Base-by-base conservation (phyloP, 2,797 vertebrate genomes). In the Babyrousa celebensis region DNA sequence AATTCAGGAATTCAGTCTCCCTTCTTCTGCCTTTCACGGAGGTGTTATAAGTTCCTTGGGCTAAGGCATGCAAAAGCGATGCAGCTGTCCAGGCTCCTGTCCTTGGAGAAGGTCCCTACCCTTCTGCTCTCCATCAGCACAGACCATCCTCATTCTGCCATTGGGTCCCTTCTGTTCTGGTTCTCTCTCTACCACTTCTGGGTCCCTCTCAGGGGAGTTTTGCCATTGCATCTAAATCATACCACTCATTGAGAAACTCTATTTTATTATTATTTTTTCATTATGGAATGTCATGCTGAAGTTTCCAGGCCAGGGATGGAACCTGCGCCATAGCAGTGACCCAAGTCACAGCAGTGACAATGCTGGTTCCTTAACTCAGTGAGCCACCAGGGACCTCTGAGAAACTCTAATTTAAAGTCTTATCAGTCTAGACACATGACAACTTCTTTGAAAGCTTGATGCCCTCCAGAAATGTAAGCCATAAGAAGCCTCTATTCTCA, bases 51-150 rank as follows among this genome's bases (percentile, higher is more conserved):
- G 6, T 62, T 54, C 14, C 36, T 23, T 5, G 2, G 32, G 23
- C 20, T n/a, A 20, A 4, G 4, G 18, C 2, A 1, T 20, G 20
- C 6, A 36, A 32, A 20, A 48, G 52, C 18, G 60, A 54, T n/a
- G 10, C 2, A 0, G 0, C 25, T 71, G 4, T 2, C 27, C 6
- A 6, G 40, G 21, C 6, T 23, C 4, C 3, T 23, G 12, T 86
- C 21, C 18, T 70, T 25, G 11, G 48, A 6, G 18, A 48, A 10
- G 18, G 9, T 6, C 14, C 11, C 23, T 16, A 9, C 6, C 25
- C 27, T 48, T 68, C 67, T 68, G 21, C 62, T 18, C 4, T 52
- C 32, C 12, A 1, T 79, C 25, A 20, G 5, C 15, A 27, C 12
- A 32, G 32, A 17, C 21, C 62, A 29, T 18, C 18, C 7, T 17